These are phyloP conservation scores for Linnaemya vulpina DNA, from an alignment of 2,888 invertebrate genomes.

Conservation along the genomic window DNA sequence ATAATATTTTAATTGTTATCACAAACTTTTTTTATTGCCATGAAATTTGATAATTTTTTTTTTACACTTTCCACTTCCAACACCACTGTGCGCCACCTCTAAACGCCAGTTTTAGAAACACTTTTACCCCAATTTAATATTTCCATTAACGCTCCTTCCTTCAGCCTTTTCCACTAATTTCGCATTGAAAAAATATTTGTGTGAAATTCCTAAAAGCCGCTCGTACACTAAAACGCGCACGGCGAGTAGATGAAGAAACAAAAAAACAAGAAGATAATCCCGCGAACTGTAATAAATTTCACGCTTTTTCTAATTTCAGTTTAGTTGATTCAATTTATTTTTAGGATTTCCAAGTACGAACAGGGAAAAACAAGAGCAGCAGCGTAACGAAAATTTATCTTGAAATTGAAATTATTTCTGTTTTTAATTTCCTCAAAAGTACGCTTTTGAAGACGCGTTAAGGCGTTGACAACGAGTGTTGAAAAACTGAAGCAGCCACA, in stretches of 20 bases:
- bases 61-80: not conserved
- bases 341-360: conserved; percentile 6
- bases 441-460: conserved; percentile 49
- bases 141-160: conserved; percentile 6
- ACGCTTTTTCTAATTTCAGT: conserved; percentile 60
- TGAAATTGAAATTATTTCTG: conserved; percentile 2
- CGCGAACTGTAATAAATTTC: conserved; percentile 64
- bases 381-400: not conserved
- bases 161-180: conserved; percentile 7
- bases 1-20: too few species aligned
- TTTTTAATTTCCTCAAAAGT: conserved; percentile 8
- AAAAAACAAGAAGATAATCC: conserved; percentile 38
- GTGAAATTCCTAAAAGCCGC: conserved; percentile 35
- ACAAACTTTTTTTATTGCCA: too few species aligned
- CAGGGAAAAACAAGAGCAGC: not conserved
- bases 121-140: not conserved
- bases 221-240: not conserved
- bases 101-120: conserved; percentile 2
- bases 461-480: conserved; percentile 67
- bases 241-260: not conserved
- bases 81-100: conserved; percentile 4
- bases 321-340: conserved; percentile 53
- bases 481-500: conserved; percentile 52
- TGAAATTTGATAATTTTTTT: too few species aligned
- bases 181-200: conserved; percentile 16